Evolutionary conservation across 2,888 invertebrate genomes (phyloP), one percentile per base, ranked within the genome.

Genomic region (Sarcophaga caerulescens): DNA sequence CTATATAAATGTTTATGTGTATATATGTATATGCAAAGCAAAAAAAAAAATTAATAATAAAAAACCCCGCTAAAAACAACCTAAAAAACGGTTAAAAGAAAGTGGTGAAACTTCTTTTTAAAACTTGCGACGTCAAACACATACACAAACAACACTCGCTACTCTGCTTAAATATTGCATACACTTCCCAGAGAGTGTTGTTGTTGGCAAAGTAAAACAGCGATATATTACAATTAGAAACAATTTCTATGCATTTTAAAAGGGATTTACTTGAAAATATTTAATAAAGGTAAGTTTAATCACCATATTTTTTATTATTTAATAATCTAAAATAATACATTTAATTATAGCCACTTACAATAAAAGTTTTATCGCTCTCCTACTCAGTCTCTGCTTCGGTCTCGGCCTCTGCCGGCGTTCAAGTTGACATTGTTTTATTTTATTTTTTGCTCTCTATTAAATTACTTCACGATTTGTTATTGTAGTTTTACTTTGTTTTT

Each of bases 401-500:
- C 63, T 71, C 80, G 62, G 74, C 75, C 75, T 23, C 85, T 11
- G 83, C 63, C 62, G 62, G 66, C 85, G 83, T 85, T 89, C 85
- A 87, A 88, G 89, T 89, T 90, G 90, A 90, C 90, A 90, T 90
- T 90, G 90, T 89, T 90, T 89, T 90, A 89, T 88, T 89, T 73
- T 59, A 12, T 52, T 80, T 66, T 60, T 89, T 87, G 87, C 89
- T 89, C 84, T 85, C 73, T 77, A 84, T 87, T 86, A 87, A 87
- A 77, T 78, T 60, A 19, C 60, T 60, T 60, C 52, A 52, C 17
- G 17, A 52, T 52, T 52, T 52, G 80, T 76, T 78, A 80, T 60
- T 83, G 5, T 77, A 77, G 63, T 63, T 66, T 62, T 77, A 82
- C 69, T 73, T 76, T 85, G 74, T 85, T 88, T 84, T 88, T 89